Evolutionary conservation across 1,140 invertebrate species (phyloP).

Genomic region (Monochamus saltuarius): DNA sequence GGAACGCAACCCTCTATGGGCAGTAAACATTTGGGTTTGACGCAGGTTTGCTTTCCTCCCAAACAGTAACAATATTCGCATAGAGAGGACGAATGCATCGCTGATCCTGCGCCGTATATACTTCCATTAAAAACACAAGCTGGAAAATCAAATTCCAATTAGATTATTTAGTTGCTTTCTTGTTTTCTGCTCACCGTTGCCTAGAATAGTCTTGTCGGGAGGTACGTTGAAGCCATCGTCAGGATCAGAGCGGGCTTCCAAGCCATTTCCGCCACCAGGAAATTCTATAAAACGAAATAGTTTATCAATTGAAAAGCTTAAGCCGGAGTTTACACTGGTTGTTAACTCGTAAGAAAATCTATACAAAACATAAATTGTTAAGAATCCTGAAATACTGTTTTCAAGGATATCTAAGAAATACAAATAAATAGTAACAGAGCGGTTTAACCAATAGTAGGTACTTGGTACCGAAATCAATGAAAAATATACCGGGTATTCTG

Average conservation of each 20-base stretch:
- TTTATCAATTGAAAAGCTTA: too few species aligned
- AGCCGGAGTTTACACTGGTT: too few species aligned
- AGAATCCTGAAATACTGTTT: too few species aligned
- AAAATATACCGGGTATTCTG: too few species aligned
- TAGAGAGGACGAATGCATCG: slow-evolving; percentile 72
- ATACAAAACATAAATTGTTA: too few species aligned
- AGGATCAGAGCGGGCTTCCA: slow-evolving; percentile 38
- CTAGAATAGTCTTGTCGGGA: slow-evolving; percentile 16
- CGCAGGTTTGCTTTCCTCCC: slow-evolving; percentile 71
- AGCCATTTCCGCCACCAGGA: slow-evolving; percentile 28
- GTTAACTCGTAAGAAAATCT: too few species aligned
- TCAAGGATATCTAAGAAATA: too few species aligned
- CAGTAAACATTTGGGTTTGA: slow-evolving; percentile 79
- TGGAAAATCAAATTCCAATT: slow-evolving; percentile 45
- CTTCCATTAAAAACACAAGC: slow-evolving; percentile 74
- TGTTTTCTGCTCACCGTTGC: slow-evolving; percentile 19
- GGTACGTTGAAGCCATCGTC: slow-evolving; percentile 24
- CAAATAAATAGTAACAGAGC: too few species aligned
- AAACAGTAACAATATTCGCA: slow-evolving; percentile 88
- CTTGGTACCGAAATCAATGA: too few species aligned
- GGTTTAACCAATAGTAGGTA: too few species aligned
- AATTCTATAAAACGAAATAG: slow-evolving; percentile 4
- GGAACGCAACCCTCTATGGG: slow-evolving; percentile 72
- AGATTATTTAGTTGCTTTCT: neutral
- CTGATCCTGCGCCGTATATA: slow-evolving; percentile 79